Percentiles rank a stretch among this genome's conserved stretches.
Conservation (phyloP, 1,140 invertebrate species). For the Cydia pomonella region DNA sequence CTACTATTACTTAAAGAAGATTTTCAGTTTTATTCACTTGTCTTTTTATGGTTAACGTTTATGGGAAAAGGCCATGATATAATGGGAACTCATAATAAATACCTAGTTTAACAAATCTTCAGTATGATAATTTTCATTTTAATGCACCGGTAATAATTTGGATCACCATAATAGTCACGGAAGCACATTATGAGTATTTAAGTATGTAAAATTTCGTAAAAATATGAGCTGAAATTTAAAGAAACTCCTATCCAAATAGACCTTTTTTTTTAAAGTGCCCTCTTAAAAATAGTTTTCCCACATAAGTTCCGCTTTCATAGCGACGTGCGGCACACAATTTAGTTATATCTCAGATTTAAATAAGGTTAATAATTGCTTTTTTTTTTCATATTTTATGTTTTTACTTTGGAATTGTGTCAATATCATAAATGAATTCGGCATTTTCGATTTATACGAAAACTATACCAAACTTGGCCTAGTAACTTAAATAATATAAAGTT, state of each 20-base stretch:
- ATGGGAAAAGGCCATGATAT: conserved; percentile 69
- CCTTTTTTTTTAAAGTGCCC: too few species aligned
- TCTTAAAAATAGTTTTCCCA: too few species aligned
- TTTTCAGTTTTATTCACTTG: neutral
- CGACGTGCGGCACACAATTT: too few species aligned
- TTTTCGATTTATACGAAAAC: too few species aligned
- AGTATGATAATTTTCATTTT: neutral
- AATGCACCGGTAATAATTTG: neutral
- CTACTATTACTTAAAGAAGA: neutral
- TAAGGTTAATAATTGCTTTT: too few species aligned
- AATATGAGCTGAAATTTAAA: neutral
- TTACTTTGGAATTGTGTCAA: too few species aligned
- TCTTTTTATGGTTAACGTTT: conserved; percentile 44
- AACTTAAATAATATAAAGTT: too few species aligned
- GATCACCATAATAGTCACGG: neutral
- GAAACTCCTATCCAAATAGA: neutral
- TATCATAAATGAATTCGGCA: too few species aligned
- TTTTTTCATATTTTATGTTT: too few species aligned
- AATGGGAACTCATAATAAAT: conserved; percentile 60
- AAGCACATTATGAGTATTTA: neutral
- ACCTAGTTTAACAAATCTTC: conserved; percentile 44
- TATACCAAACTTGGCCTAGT: too few species aligned
- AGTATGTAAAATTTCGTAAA: neutral
- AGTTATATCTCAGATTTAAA: too few species aligned
- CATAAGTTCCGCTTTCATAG: too few species aligned